A percentile compares a stretch with the other conserved stretches of the same genome.
These are phyloP conservation scores for Gulo gulo DNA, from an alignment of 2,113 vertebrate genomes.

Conservation along the genomic window DNA sequence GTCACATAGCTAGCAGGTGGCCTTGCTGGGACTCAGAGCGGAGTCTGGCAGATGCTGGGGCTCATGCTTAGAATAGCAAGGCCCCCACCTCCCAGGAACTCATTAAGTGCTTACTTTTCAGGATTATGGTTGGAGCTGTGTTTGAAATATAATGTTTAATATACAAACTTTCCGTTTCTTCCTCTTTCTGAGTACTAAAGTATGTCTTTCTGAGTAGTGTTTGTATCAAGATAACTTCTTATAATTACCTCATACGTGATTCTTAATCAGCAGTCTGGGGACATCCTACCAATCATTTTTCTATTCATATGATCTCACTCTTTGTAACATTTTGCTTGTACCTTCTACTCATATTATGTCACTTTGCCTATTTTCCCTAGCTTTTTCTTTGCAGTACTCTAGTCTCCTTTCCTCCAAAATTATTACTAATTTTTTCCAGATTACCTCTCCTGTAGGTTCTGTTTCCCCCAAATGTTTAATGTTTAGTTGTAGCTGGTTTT, in stretches of 20 bases:
- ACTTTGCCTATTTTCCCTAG: neutral
- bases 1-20: neutral
- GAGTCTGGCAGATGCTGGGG: neutral
- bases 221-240: neutral
- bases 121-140: neutral
- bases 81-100: fast-evolving
- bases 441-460: neutral
- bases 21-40: neutral
- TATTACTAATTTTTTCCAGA: neutral
- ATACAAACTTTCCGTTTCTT: neutral
- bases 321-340: neutral
- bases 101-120: neutral
- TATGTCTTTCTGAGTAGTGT: neutral
- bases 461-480: neutral
- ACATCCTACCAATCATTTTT: neutral
- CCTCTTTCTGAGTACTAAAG: neutral
- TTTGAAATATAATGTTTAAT: neutral
- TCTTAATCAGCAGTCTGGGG: neutral
- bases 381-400: neutral
- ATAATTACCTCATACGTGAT: neutral
- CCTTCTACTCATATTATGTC: neutral
- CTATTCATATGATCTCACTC: neutral
- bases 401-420: neutral
- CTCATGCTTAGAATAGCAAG: neutral
- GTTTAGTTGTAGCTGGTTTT: neutral